Evolutionary conservation across 2,797 vertebrate genomes (phyloP), one percentile per base, ranked within the genome.

Genomic region (Danio tinwini): DNA sequence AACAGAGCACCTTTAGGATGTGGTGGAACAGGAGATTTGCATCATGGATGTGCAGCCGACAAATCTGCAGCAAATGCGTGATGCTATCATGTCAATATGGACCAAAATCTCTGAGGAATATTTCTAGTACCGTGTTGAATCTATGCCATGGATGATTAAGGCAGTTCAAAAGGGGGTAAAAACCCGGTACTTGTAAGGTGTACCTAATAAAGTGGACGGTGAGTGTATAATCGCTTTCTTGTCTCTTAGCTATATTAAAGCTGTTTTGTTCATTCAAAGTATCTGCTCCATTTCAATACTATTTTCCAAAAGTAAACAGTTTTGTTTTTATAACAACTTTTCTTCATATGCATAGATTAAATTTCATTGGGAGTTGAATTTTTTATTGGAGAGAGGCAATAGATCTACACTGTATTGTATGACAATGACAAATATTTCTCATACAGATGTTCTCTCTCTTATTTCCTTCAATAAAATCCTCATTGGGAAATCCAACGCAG

Each of bases 351-450:
- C 21, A 44, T 44, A 19, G 6, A 45, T 45, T 37, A 65, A 39
- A 64, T 76, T 65, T 65, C 39, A 53, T 49, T 52, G 59, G n/a
- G 13, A 75, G 44, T 69, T 49, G 0, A 16, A 1, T 8, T 44
- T 10, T 56, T 55, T n/a, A n/a, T n/a, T 37, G 14, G 45, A 42
- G 55, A 39, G 5, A 14, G 17, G n/a, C 21, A 72, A 59, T 37
- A 61, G 47, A 21, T 13, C 19, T 67, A n/a, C 14, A 17, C 7
- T 55, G 19, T n/a, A 42, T 16, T 53, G 16, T 5, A 1, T 65
- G 45, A 58, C 52, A 78, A 73, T 61, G 47, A 49, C 44, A 78
- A 78, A 68, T 21, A 69, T 82, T 52, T 68, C 12, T 78, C 63
- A 62, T 59, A 7, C 55, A 61, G 50, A 56, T 65, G 49, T 37